These are phyloP conservation scores for Oligia latruncula DNA, from an alignment of 2,888 invertebrate genomes.

Conservation along the genomic window DNA sequence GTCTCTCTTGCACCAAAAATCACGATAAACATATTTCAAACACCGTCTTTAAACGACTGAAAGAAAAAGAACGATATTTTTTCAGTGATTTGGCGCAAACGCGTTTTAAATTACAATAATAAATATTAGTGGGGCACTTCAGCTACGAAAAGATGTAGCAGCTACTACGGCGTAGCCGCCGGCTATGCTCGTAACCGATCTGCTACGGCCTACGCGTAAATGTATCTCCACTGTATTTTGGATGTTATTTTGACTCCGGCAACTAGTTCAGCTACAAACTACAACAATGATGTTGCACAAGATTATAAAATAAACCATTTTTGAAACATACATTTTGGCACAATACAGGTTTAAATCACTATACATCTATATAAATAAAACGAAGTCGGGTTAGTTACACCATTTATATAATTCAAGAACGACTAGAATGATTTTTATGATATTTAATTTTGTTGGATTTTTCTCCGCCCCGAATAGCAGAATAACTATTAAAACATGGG, in stretches of 20 bases:
- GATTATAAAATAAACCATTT: background rate
- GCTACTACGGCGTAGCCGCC: conserved; percentile 4
- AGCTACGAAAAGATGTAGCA: background rate
- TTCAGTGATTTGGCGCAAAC: background rate
- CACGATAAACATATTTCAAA: background rate
- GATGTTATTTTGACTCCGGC: background rate
- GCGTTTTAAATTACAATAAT: background rate
- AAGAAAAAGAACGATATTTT: background rate
- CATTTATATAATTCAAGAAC: too few relatives aligned
- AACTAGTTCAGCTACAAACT: background rate
- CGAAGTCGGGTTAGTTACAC: too few relatives aligned
- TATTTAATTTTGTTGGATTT: too few relatives aligned
- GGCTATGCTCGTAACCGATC: conserved; percentile 28
- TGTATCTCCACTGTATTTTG: background rate
- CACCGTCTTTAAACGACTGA: background rate
- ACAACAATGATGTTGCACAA: background rate
- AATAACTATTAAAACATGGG: too few relatives aligned
- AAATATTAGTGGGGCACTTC: background rate
- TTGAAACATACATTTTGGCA: background rate
- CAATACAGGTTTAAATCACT: background rate
- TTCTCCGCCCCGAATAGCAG: too few relatives aligned
- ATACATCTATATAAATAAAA: too few relatives aligned
- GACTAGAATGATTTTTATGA: too few relatives aligned
- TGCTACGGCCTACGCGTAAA: conserved; percentile 5
- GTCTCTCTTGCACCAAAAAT: background rate